These are phyloP conservation scores for Morinoia aosen DNA, from an alignment of 2,888 invertebrate genomes.

Conservation along the genomic window DNA sequence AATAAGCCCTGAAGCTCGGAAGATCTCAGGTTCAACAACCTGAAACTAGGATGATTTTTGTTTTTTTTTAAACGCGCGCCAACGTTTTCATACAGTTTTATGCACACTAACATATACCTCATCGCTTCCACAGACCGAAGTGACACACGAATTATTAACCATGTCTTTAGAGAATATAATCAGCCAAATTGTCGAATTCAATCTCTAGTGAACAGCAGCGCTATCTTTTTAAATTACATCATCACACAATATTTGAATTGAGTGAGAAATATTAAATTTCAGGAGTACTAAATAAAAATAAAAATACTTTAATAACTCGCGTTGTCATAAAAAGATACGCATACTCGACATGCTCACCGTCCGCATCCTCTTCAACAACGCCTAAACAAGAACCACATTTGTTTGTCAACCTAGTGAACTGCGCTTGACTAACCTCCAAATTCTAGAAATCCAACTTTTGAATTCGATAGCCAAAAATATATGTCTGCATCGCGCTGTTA, in stretches of 20 bases:
- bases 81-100: not conserved
- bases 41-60: not conserved
- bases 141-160: too few relatives aligned
- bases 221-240: not conserved
- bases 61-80: not conserved
- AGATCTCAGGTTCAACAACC: not conserved
- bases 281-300: not conserved
- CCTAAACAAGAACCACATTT: not conserved
- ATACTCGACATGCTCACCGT: not conserved
- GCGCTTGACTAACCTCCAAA: not conserved
- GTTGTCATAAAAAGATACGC: not conserved
- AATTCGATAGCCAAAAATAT: not conserved
- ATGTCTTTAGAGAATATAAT: not conserved
- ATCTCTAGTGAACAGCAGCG: not conserved
- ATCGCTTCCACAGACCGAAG: not conserved
- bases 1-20: not conserved
- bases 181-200: not conserved
- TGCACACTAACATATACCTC: not conserved
- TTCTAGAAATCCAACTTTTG: not conserved
- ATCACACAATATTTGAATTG: not conserved
- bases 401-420: not conserved
- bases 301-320: not conserved
- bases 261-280: not conserved
- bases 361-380: not conserved
- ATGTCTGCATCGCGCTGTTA: not conserved